These are phyloP conservation scores for Chymomyza costata DNA, from an alignment of 1,140 invertebrate species.

Conservation along the genomic window DNA sequence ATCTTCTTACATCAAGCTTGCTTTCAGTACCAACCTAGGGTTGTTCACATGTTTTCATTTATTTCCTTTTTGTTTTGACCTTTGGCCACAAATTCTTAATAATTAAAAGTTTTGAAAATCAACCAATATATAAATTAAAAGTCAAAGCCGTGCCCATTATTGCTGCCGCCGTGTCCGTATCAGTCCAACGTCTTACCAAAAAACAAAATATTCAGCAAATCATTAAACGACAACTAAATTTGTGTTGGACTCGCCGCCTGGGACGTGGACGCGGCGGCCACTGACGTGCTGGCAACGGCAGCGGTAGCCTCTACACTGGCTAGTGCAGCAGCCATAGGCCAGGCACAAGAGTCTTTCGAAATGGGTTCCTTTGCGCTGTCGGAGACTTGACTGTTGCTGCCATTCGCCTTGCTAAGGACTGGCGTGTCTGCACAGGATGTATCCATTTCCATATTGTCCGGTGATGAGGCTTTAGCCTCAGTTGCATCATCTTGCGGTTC, in stretches of 20 bases:
- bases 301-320: constrained; percentile 8
- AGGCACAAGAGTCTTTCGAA: too few species aligned
- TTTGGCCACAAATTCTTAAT: constrained; percentile 51
- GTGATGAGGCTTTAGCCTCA: too few species aligned
- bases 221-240: constrained; percentile 74
- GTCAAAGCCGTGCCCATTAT: constrained; percentile 5
- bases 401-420: constrained; percentile 27
- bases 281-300: constrained; percentile 11
- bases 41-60: constrained; percentile 25
- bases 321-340: constrained; percentile 8
- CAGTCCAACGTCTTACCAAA: constrained; percentile 65
- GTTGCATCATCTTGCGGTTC: constrained; percentile 26
- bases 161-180: constrained; percentile 22
- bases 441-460: constrained; percentile 36
- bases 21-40: constrained; percentile 54
- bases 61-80: constrained; percentile 32
- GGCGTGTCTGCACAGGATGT: constrained; percentile 17
- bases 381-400: constrained; percentile 6
- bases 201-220: constrained; percentile 74
- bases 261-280: constrained; percentile 43
- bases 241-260: constrained; percentile 62
- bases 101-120: constrained; percentile 15
- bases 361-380: too few species aligned
- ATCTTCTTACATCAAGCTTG: too few species aligned
- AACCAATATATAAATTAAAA: constrained; percentile 3